Evolutionary conservation across 2,888 invertebrate genomes (phyloP), one percentile per base, ranked within the genome.

Genomic region (Sarcophaga variegata): DNA sequence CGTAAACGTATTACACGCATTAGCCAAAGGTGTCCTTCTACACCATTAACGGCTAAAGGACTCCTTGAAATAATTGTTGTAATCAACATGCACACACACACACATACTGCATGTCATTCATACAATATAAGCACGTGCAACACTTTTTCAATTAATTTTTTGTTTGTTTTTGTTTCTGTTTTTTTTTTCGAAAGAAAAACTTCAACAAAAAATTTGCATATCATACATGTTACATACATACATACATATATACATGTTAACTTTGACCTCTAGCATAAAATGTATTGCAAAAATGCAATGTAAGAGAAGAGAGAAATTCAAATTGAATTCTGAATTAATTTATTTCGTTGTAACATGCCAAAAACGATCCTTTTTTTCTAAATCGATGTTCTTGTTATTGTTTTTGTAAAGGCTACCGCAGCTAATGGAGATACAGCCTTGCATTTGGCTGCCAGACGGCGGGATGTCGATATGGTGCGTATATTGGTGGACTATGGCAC

Each of bases 401-500:
- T 78, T 77, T 12, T 62, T 69, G 67, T 54, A 14, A 94, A 96
- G 95, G 96, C 97, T 76, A 96, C 96, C 66, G 96, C 97, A 76
- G 95, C 96, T 71, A 97, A 96, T 91, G 98, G 98, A 66, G 99
- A 99, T 93, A 97, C 98, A 20, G 98, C 98, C 25, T 95, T 99
- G 71, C 99, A 99, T 95, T 94, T 99, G 90, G 99, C 99, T 47
- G 98, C 98, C n/a, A 95, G 98, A 90, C 95, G 97, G 90, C 95
- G 97, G 90, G 99, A 99, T 94, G 96, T 98, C 89, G 99, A 99
- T 92, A 97, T 99, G 96, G 97, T 97, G 59, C 95, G 97, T 79
- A 97, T 98, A 89, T 95, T 99, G 90, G 97, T 98, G 54, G 99
- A 99, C 93, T 97, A 97, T 91, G 99, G 99, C 60, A 97, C 98